Percentiles rank a stretch among this genome's conserved stretches.
Evolutionary conservation across 2,888 invertebrate genomes (phyloP).

Genomic region (Eupeodes luniger): DNA sequence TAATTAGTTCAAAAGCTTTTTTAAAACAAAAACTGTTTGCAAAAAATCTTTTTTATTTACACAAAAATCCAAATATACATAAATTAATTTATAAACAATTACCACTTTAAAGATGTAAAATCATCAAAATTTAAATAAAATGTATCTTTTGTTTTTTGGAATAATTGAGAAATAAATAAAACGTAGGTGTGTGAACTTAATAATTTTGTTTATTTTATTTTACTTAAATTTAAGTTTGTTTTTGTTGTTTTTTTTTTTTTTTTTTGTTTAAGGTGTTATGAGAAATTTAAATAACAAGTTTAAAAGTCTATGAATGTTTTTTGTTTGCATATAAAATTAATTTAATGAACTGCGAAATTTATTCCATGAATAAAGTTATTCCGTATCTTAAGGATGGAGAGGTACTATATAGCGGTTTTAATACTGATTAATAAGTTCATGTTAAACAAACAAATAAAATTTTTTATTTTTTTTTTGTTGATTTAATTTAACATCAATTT

Average conservation of each 20-base stretch:
- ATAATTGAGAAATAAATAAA: not conserved
- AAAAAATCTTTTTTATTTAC: not conserved
- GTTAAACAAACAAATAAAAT: not conserved
- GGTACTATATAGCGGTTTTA: not conserved
- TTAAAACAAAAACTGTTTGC: conserved; percentile 1
- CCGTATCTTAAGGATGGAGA: not conserved
- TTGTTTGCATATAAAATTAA: conserved; percentile 6
- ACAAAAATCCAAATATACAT: not conserved
- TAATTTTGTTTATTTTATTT: not conserved
- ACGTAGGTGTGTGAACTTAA: conserved; percentile 15
- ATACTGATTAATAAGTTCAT: conserved; percentile 4
- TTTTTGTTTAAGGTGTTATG: not conserved
- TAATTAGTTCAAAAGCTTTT: not conserved
- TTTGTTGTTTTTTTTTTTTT: not conserved
- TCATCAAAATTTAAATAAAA: not conserved
- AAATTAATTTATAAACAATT: not conserved
- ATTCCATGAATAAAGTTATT: not conserved
- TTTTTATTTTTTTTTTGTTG: not conserved
- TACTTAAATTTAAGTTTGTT: no score
- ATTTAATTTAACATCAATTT: not conserved
- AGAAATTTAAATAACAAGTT: conserved; percentile 5
- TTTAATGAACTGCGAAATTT: conserved; percentile 11
- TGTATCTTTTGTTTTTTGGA: not conserved
- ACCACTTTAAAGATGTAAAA: not conserved
- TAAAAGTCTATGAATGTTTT: not conserved